These are phyloP conservation scores for Lampris incognitus DNA, from an alignment of 2,113 vertebrate species.

Conservation along the genomic window DNA sequence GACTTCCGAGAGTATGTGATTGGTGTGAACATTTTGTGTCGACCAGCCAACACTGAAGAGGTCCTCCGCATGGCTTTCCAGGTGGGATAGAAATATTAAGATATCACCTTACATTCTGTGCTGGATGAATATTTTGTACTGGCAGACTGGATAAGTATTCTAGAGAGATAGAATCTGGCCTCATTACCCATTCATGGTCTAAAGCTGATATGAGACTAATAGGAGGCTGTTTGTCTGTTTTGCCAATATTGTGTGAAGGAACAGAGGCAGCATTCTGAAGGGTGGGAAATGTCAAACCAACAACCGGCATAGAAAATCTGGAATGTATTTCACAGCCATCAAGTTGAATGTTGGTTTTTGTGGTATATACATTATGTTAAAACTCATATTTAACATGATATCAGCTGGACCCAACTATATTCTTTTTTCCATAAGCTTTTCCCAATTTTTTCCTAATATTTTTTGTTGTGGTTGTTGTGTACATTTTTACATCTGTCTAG, in stretches of 20 bases:
- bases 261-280: conserved; percentile 43
- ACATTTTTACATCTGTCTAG: not conserved
- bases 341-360: conserved; percentile 27
- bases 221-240: conserved; percentile 1
- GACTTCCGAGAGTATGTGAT: conserved; percentile 99
- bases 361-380: not conserved
- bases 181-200: not conserved
- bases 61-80: conserved; percentile 93
- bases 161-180: not conserved
- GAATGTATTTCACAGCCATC: conserved; percentile 30
- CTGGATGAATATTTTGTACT: not conserved
- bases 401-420: no score
- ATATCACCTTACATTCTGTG: not conserved
- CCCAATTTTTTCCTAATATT: not conserved
- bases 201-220: conserved; percentile 39
- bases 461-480: no score
- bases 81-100: conserved; percentile 75
- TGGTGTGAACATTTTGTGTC: conserved; percentile 92
- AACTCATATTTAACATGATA: no score
- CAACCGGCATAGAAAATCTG: conserved; percentile 30
- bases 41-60: conserved; percentile 94
- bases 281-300: conserved; percentile 65
- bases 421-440: no score
- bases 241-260: conserved; percentile 16
- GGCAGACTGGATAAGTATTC: not conserved